Percentiles rank a stretch among this genome's conserved stretches.
phyloP scores from a whole-genome alignment of 2,888 invertebrate genomes.

The Thymelicus acteon region DNA sequence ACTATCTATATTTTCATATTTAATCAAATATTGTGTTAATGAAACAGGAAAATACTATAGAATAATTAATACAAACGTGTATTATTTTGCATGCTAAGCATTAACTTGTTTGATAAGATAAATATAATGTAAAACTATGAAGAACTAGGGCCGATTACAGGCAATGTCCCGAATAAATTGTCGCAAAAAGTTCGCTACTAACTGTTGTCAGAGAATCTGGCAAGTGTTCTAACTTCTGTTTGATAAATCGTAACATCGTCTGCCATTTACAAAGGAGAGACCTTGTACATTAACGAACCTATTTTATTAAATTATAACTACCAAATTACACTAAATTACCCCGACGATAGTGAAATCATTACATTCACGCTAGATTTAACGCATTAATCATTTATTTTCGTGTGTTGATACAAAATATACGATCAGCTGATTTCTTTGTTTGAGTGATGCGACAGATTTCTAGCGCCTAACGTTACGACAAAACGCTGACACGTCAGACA shows the following conservation, averaged over 20 bases:
- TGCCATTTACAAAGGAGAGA: slow-evolving; percentile 49
- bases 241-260: slow-evolving; percentile 43
- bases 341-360: slow-evolving; percentile 17
- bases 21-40: no score
- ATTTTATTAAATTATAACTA: slow-evolving; percentile 45
- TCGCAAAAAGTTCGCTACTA: slow-evolving; percentile 3
- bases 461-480: slow-evolving; percentile 55
- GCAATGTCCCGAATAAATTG: neutral
- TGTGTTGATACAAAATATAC: slow-evolving; percentile 75
- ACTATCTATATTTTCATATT: no score
- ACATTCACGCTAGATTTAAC: slow-evolving; percentile 38
- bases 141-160: neutral
- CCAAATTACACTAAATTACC: slow-evolving; percentile 32
- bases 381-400: slow-evolving; percentile 54
- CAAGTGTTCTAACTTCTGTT: slow-evolving; percentile 36
- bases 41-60: no score
- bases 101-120: no score
- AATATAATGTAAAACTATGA: neutral
- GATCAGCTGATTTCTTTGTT: slow-evolving; percentile 95
- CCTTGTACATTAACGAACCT: slow-evolving; percentile 46
- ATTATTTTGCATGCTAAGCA: neutral
- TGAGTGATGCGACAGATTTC: slow-evolving; percentile 70
- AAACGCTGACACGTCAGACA: slow-evolving; percentile 69
- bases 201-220: slow-evolving; percentile 25
- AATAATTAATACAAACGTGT: no score